Percentiles rank a stretch among this genome's conserved stretches.
Evolutionary conservation across 2,113 vertebrate species (phyloP).

Genomic region (Oryzias celebensis): DNA sequence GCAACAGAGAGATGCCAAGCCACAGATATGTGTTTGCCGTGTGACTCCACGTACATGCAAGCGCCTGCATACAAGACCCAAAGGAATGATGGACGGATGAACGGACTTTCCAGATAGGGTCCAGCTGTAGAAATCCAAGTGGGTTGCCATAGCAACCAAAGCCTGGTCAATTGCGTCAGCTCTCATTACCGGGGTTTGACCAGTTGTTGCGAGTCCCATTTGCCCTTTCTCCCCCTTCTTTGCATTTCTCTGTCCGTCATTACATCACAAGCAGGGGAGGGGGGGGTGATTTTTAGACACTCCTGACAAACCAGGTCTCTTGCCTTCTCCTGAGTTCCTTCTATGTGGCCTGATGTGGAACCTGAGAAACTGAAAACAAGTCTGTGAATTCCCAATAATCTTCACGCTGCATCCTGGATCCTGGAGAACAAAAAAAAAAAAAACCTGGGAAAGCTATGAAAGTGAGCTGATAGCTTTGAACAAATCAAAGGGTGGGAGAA

Average conservation of each 20-base stretch:
- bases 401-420: conserved; percentile 46
- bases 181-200: conserved; percentile 48
- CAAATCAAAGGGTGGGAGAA: conserved; percentile 11
- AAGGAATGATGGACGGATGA: conserved; percentile 21
- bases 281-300: conserved; percentile 50
- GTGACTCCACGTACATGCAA: conserved; percentile 32
- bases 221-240: conserved; percentile 15
- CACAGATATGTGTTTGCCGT: conserved; percentile 49
- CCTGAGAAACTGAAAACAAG: conserved; percentile 52
- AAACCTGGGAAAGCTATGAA: conserved; percentile 20
- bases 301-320: conserved; percentile 36
- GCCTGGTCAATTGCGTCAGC: conserved; percentile 40
- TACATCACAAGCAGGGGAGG: conserved; percentile 40
- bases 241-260: conserved; percentile 40
- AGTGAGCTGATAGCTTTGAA: conserved; percentile 24
- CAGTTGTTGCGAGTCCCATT: conserved; percentile 50
- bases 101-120: conserved; percentile 20
- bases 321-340: conserved; percentile 6
- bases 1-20: conserved; percentile 57
- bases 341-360: conserved; percentile 57
- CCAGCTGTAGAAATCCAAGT: conserved; percentile 28
- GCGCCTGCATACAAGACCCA: conserved; percentile 45
- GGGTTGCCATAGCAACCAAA: conserved; percentile 60
- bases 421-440: conserved; percentile 36
- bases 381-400: conserved; percentile 55